Percentiles rank a stretch among this genome's conserved stretches.
Evolutionary conservation across 2,113 vertebrate genomes (phyloP).

Genomic region (Pandion haliaetus): DNA sequence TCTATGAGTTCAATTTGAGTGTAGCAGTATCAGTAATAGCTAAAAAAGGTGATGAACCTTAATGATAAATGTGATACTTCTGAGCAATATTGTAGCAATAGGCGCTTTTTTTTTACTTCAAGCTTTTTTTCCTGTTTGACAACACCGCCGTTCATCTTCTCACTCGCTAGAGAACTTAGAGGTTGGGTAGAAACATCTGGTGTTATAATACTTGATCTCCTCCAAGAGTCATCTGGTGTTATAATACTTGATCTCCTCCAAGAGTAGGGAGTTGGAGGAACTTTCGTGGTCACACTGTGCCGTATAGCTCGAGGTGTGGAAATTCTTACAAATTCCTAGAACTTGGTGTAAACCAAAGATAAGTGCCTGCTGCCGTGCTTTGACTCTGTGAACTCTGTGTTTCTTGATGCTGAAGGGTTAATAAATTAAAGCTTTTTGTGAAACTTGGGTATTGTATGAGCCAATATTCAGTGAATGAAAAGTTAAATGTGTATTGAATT

Average conservation of each 20-base stretch:
- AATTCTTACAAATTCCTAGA: neutral
- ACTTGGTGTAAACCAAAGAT: neutral
- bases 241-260: neutral
- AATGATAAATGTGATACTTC: neutral
- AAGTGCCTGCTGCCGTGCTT: fast-evolving
- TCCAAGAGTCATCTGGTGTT: neutral
- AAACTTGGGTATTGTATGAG: fast-evolving
- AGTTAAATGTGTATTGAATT: fast-evolving
- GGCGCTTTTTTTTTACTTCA: no score
- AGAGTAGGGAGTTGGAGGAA: neutral
- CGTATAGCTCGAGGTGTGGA: fast-evolving
- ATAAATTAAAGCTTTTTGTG: neutral
- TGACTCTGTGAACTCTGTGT: neutral
- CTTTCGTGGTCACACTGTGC: fast-evolving
- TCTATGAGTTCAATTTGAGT: fast-evolving
- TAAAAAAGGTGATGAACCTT: neutral
- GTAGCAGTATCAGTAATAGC: neutral
- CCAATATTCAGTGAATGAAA: neutral
- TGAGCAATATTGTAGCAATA: neutral
- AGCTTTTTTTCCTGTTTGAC: neutral
- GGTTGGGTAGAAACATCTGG: neutral
- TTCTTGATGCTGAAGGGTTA: neutral
- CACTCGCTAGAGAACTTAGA: fast-evolving
- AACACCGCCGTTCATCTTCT: neutral
- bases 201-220: neutral